Conservation (phyloP, 2,113 vertebrate species). For the Dryoscopus gambensis region DNA sequence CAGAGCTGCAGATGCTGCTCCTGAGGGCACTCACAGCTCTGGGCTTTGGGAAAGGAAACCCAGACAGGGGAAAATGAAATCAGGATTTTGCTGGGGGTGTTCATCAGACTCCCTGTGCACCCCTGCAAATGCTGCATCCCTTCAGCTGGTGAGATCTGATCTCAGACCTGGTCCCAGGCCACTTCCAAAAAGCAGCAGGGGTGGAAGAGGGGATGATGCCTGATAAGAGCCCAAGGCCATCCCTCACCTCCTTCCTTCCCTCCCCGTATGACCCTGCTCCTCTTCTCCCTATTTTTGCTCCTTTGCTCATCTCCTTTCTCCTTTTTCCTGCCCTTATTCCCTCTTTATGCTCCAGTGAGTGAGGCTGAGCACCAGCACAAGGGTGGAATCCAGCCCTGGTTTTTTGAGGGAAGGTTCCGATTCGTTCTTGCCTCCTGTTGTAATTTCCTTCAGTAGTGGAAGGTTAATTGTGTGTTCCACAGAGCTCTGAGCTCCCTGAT, state of each 20-base stretch:
- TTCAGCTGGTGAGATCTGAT: neutral
- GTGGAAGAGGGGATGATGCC: neutral
- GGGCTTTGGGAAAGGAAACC: neutral
- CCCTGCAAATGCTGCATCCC: neutral
- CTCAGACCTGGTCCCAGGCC: neutral
- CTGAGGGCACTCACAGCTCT: neutral
- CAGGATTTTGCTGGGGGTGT: neutral
- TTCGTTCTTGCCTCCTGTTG: neutral
- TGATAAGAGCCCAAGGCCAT: neutral
- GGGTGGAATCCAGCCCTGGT: neutral
- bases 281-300: neutral
- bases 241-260: neutral
- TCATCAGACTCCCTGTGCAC: neutral
- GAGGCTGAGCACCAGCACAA: neutral
- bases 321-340: neutral
- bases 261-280: neutral
- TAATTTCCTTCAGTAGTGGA: neutral
- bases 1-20: neutral
- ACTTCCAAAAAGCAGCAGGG: neutral
- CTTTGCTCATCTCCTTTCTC: neutral
- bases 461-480: constrained; percentile 20
- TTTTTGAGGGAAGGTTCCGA: neutral
- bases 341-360: neutral
- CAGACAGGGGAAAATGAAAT: neutral
- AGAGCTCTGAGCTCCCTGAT: constrained; percentile 25